These are phyloP conservation scores for Drosophila nigricruria DNA, from an alignment of 2,888 invertebrate species.

Conservation along the genomic window DNA sequence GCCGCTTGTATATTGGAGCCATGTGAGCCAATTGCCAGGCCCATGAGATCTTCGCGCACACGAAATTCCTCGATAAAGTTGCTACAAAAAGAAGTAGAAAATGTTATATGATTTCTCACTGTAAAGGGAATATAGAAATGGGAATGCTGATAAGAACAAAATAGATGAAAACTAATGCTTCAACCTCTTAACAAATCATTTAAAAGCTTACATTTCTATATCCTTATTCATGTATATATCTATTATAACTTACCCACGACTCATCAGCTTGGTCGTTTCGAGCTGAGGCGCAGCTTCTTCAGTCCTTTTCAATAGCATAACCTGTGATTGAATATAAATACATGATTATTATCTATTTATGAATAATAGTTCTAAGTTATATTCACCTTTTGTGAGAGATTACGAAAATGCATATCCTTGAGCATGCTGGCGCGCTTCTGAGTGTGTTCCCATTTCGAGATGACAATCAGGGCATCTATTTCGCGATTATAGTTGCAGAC, in stretches of 20 bases:
- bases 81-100: conserved; percentile 84
- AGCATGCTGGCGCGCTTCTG: conserved; percentile 95
- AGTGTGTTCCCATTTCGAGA: conserved; percentile 92
- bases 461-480: conserved; percentile 92
- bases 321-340: conserved; percentile 86
- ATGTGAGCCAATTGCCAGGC: conserved; percentile 98
- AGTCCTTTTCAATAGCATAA: conserved; percentile 96
- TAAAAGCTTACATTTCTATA: neutral
- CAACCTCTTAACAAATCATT: neutral
- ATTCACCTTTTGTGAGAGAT: conserved; percentile 85
- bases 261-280: conserved; percentile 95
- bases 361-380: no score
- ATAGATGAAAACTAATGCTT: neutral
- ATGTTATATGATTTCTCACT: neutral
- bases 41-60: conserved; percentile 98
- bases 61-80: conserved; percentile 95
- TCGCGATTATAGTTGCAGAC: conserved; percentile 95
- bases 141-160: neutral
- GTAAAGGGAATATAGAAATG: no score
- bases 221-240: neutral
- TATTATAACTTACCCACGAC: conserved; percentile 91
- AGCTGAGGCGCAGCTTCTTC: conserved; percentile 98
- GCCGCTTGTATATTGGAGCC: conserved; percentile 98
- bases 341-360: no score
- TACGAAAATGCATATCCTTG: conserved; percentile 97